Base-by-base conservation (phyloP, 1,140 invertebrate genomes). In the Tenebrio molitor region DNA sequence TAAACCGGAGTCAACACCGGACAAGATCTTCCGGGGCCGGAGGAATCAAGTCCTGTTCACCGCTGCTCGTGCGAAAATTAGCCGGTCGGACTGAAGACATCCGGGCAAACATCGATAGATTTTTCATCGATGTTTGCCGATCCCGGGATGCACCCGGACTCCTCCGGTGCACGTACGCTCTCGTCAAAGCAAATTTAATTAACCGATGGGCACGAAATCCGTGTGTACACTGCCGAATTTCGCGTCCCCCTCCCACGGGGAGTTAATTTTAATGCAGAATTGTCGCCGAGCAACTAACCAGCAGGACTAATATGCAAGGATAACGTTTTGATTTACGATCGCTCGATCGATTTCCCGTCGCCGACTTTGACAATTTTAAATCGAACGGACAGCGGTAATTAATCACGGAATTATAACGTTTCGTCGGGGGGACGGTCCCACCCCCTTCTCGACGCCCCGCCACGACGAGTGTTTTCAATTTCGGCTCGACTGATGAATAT, bases 331-430 rank as follows among this genome's bases (percentile, higher is more conserved):
- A 58, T 58, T 58, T 58, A 58, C 23, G 50, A 58, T 17, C 23
- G 10, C 8, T 4, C 10, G 33, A 65, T 65, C 21, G 39, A 65
- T 65, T 65, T 25, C 16, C 62, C 39, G 34, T 65, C 33, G 14
- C 0, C 7, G 1, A 29, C 17, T 65, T 39, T 39, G 62, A 65
- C 33, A 39, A 39, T 65, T 58, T 58, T 58, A 29, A 58, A 58
- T 58, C 50, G 12, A 58, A 15, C 29, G 50, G 50, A 58, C 50
- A 25, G 15, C n/a, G 12, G 50, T 39, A 15, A 66, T 66, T 66
- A 66, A 66, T 66, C 64, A 42, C 36, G 12, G 14, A 6, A 66
- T 66, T n/a, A n/a, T 66, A 66, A 44, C 64, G 25, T 23, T 66
- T 66, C 42, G 44, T 66, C 64, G 44, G 44, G 19, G 6, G 17